phyloP scores from a whole-genome alignment of 1,140 invertebrate species.

The Argopecten irradians region DNA sequence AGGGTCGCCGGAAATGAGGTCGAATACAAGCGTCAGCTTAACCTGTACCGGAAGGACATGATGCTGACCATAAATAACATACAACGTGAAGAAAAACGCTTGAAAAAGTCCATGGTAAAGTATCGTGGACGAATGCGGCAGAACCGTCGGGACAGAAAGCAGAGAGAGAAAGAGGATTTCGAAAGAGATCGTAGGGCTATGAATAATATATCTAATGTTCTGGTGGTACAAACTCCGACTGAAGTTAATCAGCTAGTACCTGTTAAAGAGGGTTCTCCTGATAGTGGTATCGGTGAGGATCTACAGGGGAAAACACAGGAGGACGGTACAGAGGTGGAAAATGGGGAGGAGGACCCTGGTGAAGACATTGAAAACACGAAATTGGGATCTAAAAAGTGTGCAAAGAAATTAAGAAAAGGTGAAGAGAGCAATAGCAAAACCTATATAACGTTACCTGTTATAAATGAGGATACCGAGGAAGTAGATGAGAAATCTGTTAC shows the following conservation, averaged over 20 bases:
- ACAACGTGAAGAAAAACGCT: conserved; percentile 49
- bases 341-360: conserved; percentile 3
- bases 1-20: conserved; percentile 61
- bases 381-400: neutral
- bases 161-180: conserved; percentile 35
- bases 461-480: neutral
- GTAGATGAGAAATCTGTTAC: neutral
- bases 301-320: neutral
- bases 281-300: conserved; percentile 23
- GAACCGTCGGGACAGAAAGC: conserved; percentile 37
- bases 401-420: neutral
- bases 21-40: conserved; percentile 52
- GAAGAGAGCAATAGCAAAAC: neutral
- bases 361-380: conserved; percentile 15
- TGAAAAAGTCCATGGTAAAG: conserved; percentile 49
- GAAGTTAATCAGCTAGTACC: neutral
- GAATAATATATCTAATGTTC: conserved; percentile 24
- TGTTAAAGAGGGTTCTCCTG: conserved; percentile 3
- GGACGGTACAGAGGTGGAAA: conserved; percentile 24
- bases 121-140: conserved; percentile 53
- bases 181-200: conserved; percentile 24
- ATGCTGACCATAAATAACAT: conserved; percentile 53
- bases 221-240: neutral
- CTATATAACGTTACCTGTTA: neutral
- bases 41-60: conserved; percentile 58